Conservation (phyloP, 2,113 vertebrate species). For the Rostratula benghalensis region DNA sequence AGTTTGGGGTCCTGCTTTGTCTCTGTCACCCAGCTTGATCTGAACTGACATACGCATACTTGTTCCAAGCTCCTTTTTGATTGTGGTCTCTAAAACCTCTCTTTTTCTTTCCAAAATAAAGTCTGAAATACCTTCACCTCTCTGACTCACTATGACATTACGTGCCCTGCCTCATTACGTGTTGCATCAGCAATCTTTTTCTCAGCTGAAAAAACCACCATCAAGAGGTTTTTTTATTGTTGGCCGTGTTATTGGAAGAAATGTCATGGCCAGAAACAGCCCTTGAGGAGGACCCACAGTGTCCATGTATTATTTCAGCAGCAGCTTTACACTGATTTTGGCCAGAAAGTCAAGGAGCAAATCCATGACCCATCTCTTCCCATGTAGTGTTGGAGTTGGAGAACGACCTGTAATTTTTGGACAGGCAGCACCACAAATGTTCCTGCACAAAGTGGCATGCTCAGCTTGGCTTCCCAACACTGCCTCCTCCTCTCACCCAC, state of each 20-base stretch:
- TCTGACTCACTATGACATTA: neutral
- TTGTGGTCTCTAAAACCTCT: neutral
- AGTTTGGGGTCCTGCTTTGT: neutral
- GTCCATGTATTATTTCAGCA: neutral
- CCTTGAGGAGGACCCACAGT: neutral
- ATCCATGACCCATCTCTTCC: neutral
- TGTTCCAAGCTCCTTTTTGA: neutral
- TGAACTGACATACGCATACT: fast-evolving
- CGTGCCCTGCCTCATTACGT: neutral
- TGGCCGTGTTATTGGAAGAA: neutral
- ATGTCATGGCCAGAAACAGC: neutral
- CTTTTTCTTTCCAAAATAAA: neutral
- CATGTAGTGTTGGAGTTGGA: fast-evolving
- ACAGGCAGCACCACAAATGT: neutral
- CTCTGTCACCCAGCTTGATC: neutral
- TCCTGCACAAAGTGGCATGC: neutral
- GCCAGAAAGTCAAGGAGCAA: neutral
- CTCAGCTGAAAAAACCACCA: neutral
- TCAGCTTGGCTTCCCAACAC: neutral
- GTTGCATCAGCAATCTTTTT: neutral
- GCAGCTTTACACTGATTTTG: neutral
- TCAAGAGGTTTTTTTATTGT: neutral
- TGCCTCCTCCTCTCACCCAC: constrained; percentile 1
- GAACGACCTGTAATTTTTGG: neutral
- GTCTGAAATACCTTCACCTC: neutral